Evolutionary conservation across 2,797 vertebrate species (phyloP).

Genomic region (Anableps anableps): DNA sequence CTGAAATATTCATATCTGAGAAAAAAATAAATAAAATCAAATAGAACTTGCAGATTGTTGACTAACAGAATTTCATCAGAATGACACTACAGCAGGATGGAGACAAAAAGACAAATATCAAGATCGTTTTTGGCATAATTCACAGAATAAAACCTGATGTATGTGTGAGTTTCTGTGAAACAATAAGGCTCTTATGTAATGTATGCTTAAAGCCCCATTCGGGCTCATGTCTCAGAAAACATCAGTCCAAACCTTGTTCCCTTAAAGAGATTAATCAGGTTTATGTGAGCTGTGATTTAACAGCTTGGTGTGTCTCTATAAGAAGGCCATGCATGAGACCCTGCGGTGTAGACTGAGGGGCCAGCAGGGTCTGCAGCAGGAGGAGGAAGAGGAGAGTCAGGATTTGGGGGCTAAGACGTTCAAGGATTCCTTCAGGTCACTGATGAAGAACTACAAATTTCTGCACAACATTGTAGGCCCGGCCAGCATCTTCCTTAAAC

Average conservation of each 20-base stretch:
- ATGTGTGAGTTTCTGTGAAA: neutral
- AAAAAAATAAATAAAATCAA: neutral
- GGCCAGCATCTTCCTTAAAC: conserved; percentile 91
- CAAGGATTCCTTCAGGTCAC: conserved; percentile 57
- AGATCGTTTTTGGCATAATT: neutral
- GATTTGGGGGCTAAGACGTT: conserved; percentile 45
- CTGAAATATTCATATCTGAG: neutral
- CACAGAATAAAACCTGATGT: neutral
- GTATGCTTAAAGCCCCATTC: neutral
- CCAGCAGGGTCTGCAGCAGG: conserved; percentile 34
- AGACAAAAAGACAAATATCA: neutral
- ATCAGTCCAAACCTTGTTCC: neutral
- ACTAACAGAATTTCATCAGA: neutral
- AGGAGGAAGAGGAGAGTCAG: conserved; percentile 56
- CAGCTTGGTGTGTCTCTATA: conserved; percentile 56
- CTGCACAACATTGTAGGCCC: conserved; percentile 79
- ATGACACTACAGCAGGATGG: neutral
- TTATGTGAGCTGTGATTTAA: conserved; percentile 38
- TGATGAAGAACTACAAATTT: conserved; percentile 81
- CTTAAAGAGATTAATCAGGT: conserved; percentile 22
- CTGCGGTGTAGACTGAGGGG: conserved; percentile 32
- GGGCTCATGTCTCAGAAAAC: neutral
- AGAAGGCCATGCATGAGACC: conserved; percentile 59
- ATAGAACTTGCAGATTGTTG: neutral
- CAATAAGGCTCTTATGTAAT: neutral